Evolutionary conservation across 64 coral and sea anemone species (phyloP).

Genomic region (Catalaphyllia jardinei): DNA sequence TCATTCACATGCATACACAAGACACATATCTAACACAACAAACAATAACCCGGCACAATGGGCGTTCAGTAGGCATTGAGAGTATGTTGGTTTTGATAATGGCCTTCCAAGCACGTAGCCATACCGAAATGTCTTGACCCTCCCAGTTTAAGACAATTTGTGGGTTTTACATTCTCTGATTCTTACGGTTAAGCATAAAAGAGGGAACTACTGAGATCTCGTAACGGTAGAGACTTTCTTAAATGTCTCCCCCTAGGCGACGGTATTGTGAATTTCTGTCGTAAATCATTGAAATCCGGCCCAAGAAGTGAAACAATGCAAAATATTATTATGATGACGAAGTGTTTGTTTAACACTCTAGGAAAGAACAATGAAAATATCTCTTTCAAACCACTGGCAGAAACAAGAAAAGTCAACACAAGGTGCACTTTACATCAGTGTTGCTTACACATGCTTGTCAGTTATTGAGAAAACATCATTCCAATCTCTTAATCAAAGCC

Average conservation of each 20-base stretch:
- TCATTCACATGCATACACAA: slow-evolving; percentile 28
- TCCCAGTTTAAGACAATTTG: not conserved
- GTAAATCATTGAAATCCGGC: slow-evolving; percentile 19
- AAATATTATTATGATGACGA: slow-evolving; percentile 9
- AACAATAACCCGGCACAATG: slow-evolving; percentile 33
- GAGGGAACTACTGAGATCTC: not conserved
- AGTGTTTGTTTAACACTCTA: slow-evolving; percentile 32
- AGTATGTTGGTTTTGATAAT: slow-evolving; percentile 56
- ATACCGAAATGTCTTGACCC: slow-evolving; percentile 9
- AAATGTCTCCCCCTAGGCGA: not conserved
- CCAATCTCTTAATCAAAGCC: not conserved
- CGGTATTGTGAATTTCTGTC: not conserved
- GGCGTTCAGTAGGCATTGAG: slow-evolving; percentile 20
- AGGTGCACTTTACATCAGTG: not conserved
- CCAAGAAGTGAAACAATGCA: slow-evolving; percentile 28
- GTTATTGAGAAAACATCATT: not conserved
- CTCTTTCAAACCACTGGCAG: slow-evolving; percentile 18
- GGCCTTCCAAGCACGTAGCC: not conserved
- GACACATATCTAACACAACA: slow-evolving; percentile 40
- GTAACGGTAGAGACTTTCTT: not conserved
- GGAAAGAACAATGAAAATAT: slow-evolving; percentile 43
- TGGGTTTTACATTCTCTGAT: not conserved
- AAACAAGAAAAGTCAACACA: slow-evolving; percentile 11
- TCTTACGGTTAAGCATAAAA: not conserved
- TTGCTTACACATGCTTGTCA: not conserved